Conservation (phyloP, 2,888 invertebrate species). For the Drosophila paranaensis region DNA sequence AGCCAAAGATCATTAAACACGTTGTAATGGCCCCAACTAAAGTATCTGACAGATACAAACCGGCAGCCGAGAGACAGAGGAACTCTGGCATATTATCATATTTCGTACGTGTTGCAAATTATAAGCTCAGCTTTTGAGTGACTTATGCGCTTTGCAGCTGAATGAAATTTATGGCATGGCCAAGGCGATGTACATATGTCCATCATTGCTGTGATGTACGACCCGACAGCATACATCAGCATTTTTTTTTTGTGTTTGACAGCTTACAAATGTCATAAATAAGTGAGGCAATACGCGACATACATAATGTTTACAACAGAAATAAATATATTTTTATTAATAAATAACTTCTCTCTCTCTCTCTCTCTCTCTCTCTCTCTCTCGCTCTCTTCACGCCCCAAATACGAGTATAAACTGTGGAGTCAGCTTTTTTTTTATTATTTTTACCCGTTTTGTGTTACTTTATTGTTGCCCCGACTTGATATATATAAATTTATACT, state of each 20-base stretch:
- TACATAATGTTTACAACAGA: slow-evolving; percentile 25
- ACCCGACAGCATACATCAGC: slow-evolving; percentile 16
- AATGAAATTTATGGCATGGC: slow-evolving; percentile 31
- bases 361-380: slow-evolving; percentile 24
- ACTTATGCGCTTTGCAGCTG: slow-evolving; percentile 20
- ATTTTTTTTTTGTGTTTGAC: slow-evolving; percentile 12
- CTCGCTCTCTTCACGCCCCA: slow-evolving; percentile 59
- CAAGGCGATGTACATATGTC: not conserved
- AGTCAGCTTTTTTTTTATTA: slow-evolving; percentile 8
- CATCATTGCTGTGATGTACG: slow-evolving; percentile 30
- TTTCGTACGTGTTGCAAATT: slow-evolving; percentile 51
- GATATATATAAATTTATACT: not conserved
- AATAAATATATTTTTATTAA: slow-evolving; percentile 16
- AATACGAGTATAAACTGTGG: slow-evolving; percentile 42
- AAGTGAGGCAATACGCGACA: slow-evolving; percentile 27
- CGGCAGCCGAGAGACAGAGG: not conserved
- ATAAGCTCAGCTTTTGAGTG: slow-evolving; percentile 24
- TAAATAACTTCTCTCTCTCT: slow-evolving; percentile 32
- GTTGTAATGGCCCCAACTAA: not conserved
- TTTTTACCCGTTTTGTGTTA: not conserved
- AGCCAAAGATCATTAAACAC: slow-evolving; percentile 28
- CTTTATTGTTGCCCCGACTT: not conserved
- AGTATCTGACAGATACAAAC: slow-evolving; percentile 16
- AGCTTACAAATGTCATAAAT: slow-evolving; percentile 32
- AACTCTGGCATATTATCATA: not conserved